phyloP scores from a whole-genome alignment of 2,113 vertebrate genomes.

The Ariopsis seemanni region DNA sequence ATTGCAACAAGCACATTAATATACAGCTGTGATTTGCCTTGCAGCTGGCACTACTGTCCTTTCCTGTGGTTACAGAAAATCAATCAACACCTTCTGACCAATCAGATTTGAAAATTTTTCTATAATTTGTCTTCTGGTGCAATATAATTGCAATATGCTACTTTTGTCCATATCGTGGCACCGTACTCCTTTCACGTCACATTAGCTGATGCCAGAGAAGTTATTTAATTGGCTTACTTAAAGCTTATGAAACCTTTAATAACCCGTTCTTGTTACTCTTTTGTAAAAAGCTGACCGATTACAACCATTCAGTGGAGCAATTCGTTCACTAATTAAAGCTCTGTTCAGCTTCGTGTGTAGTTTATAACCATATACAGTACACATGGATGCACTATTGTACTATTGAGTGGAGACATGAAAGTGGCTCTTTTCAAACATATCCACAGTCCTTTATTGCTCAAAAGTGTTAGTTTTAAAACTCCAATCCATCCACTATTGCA shows the following conservation, averaged over 20 bases:
- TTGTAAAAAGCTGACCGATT: not conserved
- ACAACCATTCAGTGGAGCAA: not conserved
- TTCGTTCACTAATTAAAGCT: not conserved
- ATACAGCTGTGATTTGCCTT: not conserved
- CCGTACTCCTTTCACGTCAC: not conserved
- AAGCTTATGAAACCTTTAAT: constrained; percentile 35
- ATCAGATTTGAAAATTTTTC: not conserved
- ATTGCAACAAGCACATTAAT: not conserved
- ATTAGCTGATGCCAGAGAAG: not conserved
- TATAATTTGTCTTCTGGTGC: not conserved
- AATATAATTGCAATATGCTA: not conserved
- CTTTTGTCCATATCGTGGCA: not conserved
- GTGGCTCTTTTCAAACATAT: not conserved
- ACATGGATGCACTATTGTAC: not conserved
- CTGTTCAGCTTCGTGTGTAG: not conserved
- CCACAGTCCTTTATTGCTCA: not conserved
- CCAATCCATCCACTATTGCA: not conserved
- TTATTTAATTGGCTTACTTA: constrained; percentile 51
- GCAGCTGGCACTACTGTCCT: not conserved
- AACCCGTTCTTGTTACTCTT: not conserved
- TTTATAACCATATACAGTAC: not conserved
- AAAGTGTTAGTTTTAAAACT: not conserved
- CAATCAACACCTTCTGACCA: not conserved
- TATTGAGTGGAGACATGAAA: not conserved
- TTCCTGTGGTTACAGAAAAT: not conserved